Percentiles rank a stretch among this genome's conserved stretches.
Evolutionary conservation across 92 coral and sea anemone genomes (phyloP).

Genomic region (Zoanthus sociatus): DNA sequence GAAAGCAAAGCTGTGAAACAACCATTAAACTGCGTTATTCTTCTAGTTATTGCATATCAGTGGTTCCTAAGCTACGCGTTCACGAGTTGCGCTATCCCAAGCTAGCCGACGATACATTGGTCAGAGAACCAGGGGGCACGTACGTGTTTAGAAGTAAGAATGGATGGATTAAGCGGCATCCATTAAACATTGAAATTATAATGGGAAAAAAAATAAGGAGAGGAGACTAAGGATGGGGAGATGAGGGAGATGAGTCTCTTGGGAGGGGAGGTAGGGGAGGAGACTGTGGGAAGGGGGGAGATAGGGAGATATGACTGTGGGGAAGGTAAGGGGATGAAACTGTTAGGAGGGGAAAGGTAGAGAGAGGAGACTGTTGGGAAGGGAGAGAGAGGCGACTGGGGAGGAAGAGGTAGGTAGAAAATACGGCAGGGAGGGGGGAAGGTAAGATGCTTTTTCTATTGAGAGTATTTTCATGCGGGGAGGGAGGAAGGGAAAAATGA

Average conservation of each 20-base stretch:
- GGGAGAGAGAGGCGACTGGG: not conserved
- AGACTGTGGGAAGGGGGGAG: too few species aligned
- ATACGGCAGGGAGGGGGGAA: not conserved
- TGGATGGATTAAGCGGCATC: not conserved
- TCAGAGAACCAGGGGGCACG: not conserved
- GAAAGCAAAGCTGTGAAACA: not conserved
- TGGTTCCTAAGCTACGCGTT: not conserved
- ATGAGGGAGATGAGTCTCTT: not conserved
- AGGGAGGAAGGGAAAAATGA: too few species aligned
- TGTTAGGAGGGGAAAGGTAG: not conserved
- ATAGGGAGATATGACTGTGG: not conserved
- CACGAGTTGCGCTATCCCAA: not conserved
- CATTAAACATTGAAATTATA: not conserved
- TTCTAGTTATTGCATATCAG: not conserved
- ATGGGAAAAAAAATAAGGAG: not conserved
- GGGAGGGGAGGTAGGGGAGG: not conserved
- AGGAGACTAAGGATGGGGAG: not conserved
- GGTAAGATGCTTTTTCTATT: not conserved
- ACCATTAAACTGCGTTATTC: not conserved
- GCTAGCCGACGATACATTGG: not conserved
- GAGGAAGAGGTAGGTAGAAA: not conserved
- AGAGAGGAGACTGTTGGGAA: not conserved
- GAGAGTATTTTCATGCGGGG: not conserved
- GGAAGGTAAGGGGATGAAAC: not conserved
- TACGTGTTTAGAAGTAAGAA: not conserved